These are phyloP conservation scores for Pangasius larnaudii DNA, from an alignment of 2,797 vertebrate species.

Conservation along the genomic window DNA sequence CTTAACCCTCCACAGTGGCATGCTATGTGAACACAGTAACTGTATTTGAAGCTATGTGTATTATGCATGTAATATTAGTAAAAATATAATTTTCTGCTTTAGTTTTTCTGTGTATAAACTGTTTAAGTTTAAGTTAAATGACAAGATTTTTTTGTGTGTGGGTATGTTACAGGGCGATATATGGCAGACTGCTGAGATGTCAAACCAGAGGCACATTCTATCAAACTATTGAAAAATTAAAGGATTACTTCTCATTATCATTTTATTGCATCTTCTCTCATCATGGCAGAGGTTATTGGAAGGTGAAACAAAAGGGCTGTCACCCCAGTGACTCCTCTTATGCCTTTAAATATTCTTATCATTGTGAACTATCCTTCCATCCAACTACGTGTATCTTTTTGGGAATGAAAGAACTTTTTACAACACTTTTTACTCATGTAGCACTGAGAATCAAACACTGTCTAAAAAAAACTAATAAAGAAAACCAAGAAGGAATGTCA, in stretches of 20 bases:
- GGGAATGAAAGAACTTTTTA: constrained; percentile 75
- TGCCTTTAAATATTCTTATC: constrained; percentile 59
- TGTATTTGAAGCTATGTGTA: background rate
- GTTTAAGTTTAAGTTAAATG: background rate
- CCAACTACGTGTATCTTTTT: constrained; percentile 76
- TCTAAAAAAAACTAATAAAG: constrained; percentile 66
- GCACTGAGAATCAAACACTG: constrained; percentile 95
- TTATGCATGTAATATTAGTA: background rate
- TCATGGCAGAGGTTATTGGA: constrained; percentile 42
- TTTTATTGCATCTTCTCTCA: constrained; percentile 60
- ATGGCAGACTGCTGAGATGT: constrained; percentile 93
- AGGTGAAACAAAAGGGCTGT: constrained; percentile 31
- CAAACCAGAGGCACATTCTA: constrained; percentile 60
- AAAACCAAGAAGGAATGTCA: constrained; percentile 65
- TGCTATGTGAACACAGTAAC: background rate
- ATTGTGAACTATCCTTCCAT: constrained; percentile 47
- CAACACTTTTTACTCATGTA: constrained; percentile 69
- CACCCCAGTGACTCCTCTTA: constrained; percentile 50
- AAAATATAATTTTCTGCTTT: background rate
- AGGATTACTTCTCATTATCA: constrained; percentile 48
- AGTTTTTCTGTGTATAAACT: background rate
- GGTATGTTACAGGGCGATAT: constrained; percentile 84
- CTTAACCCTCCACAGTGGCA: background rate
- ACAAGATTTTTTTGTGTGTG: constrained; percentile 15
- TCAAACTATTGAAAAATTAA: constrained; percentile 48